Evolutionary conservation across 2,888 invertebrate genomes (phyloP), one percentile per base, ranked within the genome.

Genomic region (Drosophila borborema): DNA sequence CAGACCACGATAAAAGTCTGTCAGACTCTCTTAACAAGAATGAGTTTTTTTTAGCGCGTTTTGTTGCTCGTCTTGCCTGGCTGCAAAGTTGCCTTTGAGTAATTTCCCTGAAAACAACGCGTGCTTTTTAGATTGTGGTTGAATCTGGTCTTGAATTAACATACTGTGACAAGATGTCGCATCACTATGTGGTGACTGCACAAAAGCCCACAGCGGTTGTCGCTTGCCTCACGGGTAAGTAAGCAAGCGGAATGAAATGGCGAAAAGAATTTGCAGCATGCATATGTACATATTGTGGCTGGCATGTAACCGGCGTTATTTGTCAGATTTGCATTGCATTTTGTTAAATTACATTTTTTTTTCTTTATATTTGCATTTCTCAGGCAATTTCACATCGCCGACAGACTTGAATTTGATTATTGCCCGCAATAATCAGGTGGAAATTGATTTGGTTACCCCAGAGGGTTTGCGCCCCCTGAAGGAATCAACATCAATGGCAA

Each of bases 131-230:
- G 6, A 41, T 56, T 12, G 28, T 38, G 16, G 12, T 40, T 38
- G 3, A 16, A 38, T 23, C 6, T 18, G 4, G 16, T 62, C 54
- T 46, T 59, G 49, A 38, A 34, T n/a, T 49, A 38, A 41, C n/a
- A 40, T 40, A 63, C 43, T 49, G 49, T 49, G 28, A 56, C 61
- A 74, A 86, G 83, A 97, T 97, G 97, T 96, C 97, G 90, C 96
- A 97, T 94, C 98, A 99, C 94, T 99, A 99, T 94, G 97, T 99
- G 86, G 99, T 99, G 82, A 99, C 99, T 87, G 99, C 99, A 78
- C 99, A 99, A 91, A 99, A 99, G 94, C 97, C 99, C 45, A 99
- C 99, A 16, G 98, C 98, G 75, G 99, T 99, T 66, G 97, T 97
- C 90, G 96, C 98, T 91, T 99, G 99, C 94, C 96, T 98, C 80